These are phyloP conservation scores for Perizoma affinitatum DNA, from an alignment of 2,888 invertebrate genomes.

Conservation along the genomic window DNA sequence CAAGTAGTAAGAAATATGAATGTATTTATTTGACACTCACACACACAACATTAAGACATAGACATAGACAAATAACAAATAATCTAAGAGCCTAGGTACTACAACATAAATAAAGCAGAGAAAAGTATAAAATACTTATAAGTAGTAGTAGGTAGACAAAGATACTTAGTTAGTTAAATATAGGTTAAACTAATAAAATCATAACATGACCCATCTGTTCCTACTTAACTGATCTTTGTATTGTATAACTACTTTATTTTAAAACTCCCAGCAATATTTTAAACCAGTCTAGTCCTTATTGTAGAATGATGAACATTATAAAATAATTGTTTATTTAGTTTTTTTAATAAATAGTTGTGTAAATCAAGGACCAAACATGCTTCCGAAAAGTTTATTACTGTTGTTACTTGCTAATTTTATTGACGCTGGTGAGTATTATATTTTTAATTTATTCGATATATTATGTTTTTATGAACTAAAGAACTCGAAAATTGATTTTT, in stretches of 20 bases:
- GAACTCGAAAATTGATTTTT: too few species aligned
- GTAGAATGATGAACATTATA: conserved; percentile 42
- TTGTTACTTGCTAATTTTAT: conserved; percentile 53
- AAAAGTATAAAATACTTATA: too few species aligned
- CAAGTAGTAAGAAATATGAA: too few species aligned
- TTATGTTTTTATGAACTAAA: too few species aligned
- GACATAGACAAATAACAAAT: too few species aligned
- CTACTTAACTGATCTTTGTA: conserved; percentile 6
- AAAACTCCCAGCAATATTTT: conserved; percentile 7
- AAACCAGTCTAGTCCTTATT: conserved; percentile 46
- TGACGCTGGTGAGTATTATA: conserved; percentile 53
- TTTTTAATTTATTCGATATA: conserved; percentile 10
- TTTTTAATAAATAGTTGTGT: conserved; percentile 36
- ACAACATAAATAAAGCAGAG: too few species aligned
- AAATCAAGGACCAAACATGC: conserved; percentile 50
- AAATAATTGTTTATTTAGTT: conserved; percentile 36
- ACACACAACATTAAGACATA: too few species aligned
- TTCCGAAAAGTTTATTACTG: conserved; percentile 57
- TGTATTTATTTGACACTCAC: neutral
- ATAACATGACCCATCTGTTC: neutral
- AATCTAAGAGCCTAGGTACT: too few species aligned
- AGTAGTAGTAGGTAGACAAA: too few species aligned
- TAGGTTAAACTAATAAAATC: too few species aligned
- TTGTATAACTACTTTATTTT: conserved; percentile 4
- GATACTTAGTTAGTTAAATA: too few species aligned